Evolutionary conservation across 1,140 invertebrate species (phyloP).

Genomic region (Campoletis sonorensis): DNA sequence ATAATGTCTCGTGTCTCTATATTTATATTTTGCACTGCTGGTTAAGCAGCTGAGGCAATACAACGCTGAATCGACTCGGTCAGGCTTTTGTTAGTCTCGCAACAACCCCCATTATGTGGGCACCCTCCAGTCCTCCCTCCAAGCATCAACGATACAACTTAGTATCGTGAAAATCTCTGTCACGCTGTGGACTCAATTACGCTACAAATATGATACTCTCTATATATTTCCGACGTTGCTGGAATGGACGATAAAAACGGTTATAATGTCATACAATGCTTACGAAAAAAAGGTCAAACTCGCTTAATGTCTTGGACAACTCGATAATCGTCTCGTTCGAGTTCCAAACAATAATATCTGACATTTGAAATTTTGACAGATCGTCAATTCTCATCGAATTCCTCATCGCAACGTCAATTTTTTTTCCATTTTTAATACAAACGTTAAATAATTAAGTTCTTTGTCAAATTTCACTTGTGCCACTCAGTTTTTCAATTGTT

Average conservation of each 20-base stretch:
- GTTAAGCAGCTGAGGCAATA: neutral
- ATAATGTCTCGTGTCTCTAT: too few species aligned
- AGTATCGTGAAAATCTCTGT: slow-evolving; percentile 33
- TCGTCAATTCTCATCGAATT: too few species aligned
- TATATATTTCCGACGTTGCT: neutral
- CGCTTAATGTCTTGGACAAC: neutral
- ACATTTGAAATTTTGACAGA: too few species aligned
- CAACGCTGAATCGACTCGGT: slow-evolving; percentile 40
- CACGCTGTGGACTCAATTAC: slow-evolving; percentile 47
- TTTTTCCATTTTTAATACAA: too few species aligned
- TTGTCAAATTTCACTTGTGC: too few species aligned
- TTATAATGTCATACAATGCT: neutral
- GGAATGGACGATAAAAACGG: slow-evolving; percentile 29
- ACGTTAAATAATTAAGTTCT: too few species aligned
- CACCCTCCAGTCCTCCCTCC: slow-evolving; percentile 15
- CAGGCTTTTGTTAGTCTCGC: slow-evolving; percentile 46
- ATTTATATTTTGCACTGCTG: neutral
- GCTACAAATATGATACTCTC: slow-evolving; percentile 29
- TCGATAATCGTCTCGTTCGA: neutral
- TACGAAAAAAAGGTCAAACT: neutral
- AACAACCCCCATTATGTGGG: slow-evolving; percentile 41
- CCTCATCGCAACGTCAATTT: too few species aligned
- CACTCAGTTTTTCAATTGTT: too few species aligned
- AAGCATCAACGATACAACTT: slow-evolving; percentile 35
- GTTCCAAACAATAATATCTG: neutral